phyloP scores from a whole-genome alignment of 1,140 invertebrate genomes.

The Zophobas atratus region DNA sequence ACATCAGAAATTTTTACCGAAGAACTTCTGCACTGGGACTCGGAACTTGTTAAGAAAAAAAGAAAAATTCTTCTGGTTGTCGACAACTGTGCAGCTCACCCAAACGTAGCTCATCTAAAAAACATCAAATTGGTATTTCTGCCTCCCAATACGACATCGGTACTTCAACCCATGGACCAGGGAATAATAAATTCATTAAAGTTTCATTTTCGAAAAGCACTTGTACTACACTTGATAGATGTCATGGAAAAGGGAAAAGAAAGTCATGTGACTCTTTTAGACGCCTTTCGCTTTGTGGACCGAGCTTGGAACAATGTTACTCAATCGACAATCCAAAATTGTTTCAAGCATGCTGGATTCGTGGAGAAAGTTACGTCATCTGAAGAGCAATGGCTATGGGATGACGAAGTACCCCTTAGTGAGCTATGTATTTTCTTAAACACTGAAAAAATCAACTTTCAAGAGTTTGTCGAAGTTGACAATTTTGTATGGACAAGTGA shows the following conservation, averaged over 20 bases:
- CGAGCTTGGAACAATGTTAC: too few relatives aligned
- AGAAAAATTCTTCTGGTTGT: slow-evolving; percentile 47
- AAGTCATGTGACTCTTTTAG: too few relatives aligned
- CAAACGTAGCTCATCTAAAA: slow-evolving; percentile 30
- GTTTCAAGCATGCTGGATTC: not conserved
- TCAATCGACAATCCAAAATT: too few relatives aligned
- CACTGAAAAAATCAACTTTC: not conserved
- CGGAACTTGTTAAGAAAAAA: slow-evolving; percentile 43
- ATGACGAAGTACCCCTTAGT: not conserved
- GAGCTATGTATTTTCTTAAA: not conserved
- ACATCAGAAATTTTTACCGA: slow-evolving; percentile 50
- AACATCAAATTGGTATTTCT: slow-evolving; percentile 52
- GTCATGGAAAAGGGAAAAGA: too few relatives aligned
- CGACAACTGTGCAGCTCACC: slow-evolving; percentile 49
- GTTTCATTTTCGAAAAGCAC: slow-evolving; percentile 33
- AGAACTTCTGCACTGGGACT: slow-evolving; percentile 41
- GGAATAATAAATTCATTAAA: slow-evolving; percentile 49
- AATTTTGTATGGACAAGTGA: not conserved
- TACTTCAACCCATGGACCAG: slow-evolving; percentile 50
- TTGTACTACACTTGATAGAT: slow-evolving; percentile 3
- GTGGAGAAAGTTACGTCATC: too few relatives aligned
- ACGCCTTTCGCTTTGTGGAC: too few relatives aligned
- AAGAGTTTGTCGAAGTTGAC: not conserved
- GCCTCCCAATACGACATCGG: slow-evolving; percentile 48
- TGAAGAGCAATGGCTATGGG: not conserved